Evolutionary conservation across 1,140 invertebrate species (phyloP).

Genomic region (Drosophila pandora): DNA sequence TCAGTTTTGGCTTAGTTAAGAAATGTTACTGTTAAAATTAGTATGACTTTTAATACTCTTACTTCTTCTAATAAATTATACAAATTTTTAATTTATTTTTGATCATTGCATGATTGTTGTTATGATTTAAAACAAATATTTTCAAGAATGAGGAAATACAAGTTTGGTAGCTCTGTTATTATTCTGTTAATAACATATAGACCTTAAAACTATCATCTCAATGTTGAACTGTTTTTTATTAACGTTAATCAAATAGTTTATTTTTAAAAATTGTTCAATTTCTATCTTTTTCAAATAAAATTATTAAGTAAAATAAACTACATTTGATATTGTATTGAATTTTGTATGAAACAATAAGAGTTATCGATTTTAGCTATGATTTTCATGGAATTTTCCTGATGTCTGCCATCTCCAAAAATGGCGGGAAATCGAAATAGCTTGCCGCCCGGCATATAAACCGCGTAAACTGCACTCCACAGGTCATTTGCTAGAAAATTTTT

Average conservation of each 20-base stretch:
- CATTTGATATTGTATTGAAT: not conserved
- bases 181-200: too few species aligned
- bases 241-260: too few species aligned
- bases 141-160: too few species aligned
- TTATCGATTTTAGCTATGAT: not conserved
- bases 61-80: too few species aligned
- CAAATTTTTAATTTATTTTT: too few species aligned
- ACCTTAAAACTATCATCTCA: too few species aligned
- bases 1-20: not conserved
- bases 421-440: slow-evolving; percentile 61
- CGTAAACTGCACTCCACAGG: not conserved
- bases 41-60: not conserved
- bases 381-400: not conserved
- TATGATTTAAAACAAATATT: too few species aligned
- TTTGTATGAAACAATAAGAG: not conserved
- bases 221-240: too few species aligned
- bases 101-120: too few species aligned
- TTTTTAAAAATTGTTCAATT: too few species aligned
- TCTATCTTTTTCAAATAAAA: too few species aligned
- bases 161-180: too few species aligned
- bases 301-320: not conserved
- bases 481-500: slow-evolving; percentile 45
- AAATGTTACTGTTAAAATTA: not conserved
- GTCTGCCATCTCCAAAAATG: slow-evolving; percentile 15
- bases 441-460: slow-evolving; percentile 61